Conservation (phyloP, 2,888 invertebrate genomes). For the Yponomeuta cagnagella region DNA sequence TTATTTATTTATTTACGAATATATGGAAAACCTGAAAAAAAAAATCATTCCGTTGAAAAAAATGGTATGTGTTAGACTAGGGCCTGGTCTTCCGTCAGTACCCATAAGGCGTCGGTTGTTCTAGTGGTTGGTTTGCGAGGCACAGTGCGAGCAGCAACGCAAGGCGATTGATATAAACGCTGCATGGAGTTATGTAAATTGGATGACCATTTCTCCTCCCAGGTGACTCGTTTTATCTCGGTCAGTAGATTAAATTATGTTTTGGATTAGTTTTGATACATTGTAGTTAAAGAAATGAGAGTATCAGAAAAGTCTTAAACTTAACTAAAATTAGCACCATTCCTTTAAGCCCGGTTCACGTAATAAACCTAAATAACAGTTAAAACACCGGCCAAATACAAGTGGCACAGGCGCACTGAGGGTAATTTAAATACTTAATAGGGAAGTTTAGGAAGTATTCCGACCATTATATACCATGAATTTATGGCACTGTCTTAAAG, state of each 20-base stretch:
- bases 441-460: too few relatives aligned
- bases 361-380: not conserved
- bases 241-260: not conserved
- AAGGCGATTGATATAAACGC: not conserved
- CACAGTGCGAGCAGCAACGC: not conserved
- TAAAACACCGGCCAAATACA: not conserved
- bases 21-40: too few relatives aligned
- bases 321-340: not conserved
- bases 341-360: not conserved
- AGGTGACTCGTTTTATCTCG: constrained; percentile 11
- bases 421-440: not conserved
- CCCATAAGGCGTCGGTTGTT: too few relatives aligned
- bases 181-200: constrained; percentile 5
- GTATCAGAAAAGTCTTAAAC: not conserved
- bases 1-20: too few relatives aligned
- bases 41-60: too few relatives aligned
- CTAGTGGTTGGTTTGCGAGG: too few relatives aligned
- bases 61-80: too few relatives aligned
- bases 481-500: too few relatives aligned
- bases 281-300: not conserved
- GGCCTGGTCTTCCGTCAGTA: too few relatives aligned
- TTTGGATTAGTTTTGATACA: not conserved
- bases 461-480: too few relatives aligned
- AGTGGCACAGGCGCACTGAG: not conserved
- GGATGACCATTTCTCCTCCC: constrained; percentile 13